Base-by-base conservation (phyloP, 2,888 invertebrate genomes). In the Apotomis betuletana region DNA sequence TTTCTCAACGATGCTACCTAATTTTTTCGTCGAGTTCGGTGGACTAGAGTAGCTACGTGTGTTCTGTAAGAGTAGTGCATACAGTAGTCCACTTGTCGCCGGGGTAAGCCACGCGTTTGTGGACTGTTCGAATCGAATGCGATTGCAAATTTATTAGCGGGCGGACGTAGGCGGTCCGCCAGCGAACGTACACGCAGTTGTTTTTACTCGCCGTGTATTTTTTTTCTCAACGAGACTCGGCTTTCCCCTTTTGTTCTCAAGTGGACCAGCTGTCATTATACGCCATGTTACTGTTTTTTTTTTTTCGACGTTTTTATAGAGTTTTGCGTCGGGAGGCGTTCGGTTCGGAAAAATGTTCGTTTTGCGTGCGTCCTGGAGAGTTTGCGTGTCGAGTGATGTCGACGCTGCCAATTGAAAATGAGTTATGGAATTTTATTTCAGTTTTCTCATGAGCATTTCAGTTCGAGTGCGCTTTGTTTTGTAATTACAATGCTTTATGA, bases 181-280 rank as follows among this genome's bases (percentile, higher is more conserved):
- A 81, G 81, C 83, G 81, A 83, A 85, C 85, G 85, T 87, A 86
- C 85, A 85, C 85, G 85, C 87, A 90, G 88, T 92, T 92, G 91
- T 91, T 92, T 91, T 88, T 87, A 87, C 91, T 92, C 90, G 88
- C 89, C 85, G 86, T 88, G 86, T 92, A 91, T 92, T 93, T 92
- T 91, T 67, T 93, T 92, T 89, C 92, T 91, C 92, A 86, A 87
- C 91, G 91, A 89, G 90, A 83, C 91, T 89, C 89, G 80, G 87
- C 91, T 91, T 90, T 90, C 93, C 92, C 90, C 93, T 90, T 92
- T 93, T 93, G 93, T 93, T 93, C 92, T 93, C 93, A 93, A 94
- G 93, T 94, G 93, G 93, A 92, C 93, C 93, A 93, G 93, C 93
- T 93, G 93, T 94, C 93, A 94, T 94, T 94, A 93, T 94, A 91